Percentiles rank a stretch among this genome's conserved stretches.
phyloP scores from a whole-genome alignment of 2,797 vertebrate genomes.

The Neoniphon sammara region DNA sequence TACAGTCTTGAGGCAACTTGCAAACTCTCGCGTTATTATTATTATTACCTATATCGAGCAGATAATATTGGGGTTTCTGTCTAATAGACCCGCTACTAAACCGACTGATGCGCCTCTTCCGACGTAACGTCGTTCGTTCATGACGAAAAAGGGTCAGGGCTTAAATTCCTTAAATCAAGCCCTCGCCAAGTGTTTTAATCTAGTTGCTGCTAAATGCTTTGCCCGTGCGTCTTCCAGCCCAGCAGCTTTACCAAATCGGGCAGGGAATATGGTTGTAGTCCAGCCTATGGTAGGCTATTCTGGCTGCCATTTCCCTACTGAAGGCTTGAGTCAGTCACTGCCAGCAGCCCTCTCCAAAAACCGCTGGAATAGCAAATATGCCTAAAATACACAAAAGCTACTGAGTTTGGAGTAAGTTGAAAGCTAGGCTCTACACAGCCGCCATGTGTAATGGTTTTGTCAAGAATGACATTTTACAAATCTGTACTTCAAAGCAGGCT shows the following conservation, averaged over 20 bases:
- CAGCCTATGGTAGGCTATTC: slow-evolving; percentile 2
- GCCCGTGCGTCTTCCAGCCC: slow-evolving; percentile 19
- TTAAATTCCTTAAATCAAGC: slow-evolving; percentile 75
- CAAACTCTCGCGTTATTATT: slow-evolving; percentile 87
- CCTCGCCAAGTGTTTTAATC: slow-evolving; percentile 59
- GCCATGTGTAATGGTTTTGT: neutral
- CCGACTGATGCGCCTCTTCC: slow-evolving; percentile 76
- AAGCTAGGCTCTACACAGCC: neutral
- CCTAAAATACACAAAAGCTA: neutral
- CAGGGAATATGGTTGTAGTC: slow-evolving; percentile 13
- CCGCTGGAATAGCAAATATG: slow-evolving; percentile 26
- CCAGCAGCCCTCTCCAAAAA: slow-evolving; percentile 12
- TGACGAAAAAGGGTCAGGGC: slow-evolving; percentile 78
- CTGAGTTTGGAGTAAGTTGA: neutral
- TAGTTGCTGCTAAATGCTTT: slow-evolving; percentile 57
- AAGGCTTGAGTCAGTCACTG: slow-evolving; percentile 44
- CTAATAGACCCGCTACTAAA: slow-evolving; percentile 72
- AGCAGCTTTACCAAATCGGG: slow-evolving; percentile 5
- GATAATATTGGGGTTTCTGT: slow-evolving; percentile 68
- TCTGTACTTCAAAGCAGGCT: neutral
- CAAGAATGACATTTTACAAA: neutral
- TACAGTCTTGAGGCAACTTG: slow-evolving; percentile 84
- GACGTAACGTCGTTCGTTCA: slow-evolving; percentile 80
- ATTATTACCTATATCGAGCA: slow-evolving; percentile 78
- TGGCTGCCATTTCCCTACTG: slow-evolving; percentile 31